Evolutionary conservation across 1,140 invertebrate species (phyloP), one percentile per base, ranked within the genome.

Genomic region (Neodiprion virginianus): DNA sequence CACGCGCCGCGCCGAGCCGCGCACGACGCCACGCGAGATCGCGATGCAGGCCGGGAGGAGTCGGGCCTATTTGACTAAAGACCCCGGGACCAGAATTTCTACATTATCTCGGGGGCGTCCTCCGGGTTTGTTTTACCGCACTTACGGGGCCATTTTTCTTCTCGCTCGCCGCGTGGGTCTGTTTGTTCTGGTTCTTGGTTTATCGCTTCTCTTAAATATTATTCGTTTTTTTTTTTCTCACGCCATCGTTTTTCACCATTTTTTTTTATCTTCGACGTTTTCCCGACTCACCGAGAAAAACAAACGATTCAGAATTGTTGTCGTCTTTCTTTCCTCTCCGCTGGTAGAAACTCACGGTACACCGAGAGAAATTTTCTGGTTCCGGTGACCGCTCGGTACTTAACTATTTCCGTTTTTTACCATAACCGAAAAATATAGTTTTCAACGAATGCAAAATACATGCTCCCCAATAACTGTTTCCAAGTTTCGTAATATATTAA

Each of bases 1-100:
- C 77, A 73, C 77, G 48, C 28, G 48, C 80, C 78, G 78, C 78
- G 79, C 81, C 79, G 78, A 76, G 77, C 73, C 78, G 74, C 76
- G 78, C 74, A 76, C 78, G 28, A 40, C 28, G 28, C 67, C 72
- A 40, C 49, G 69, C 50, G 50, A 66, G 11, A 17, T 61, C 53
- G 53, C 11, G 53, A 5, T 17, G 53, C 53, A 61, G 11, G 4
- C 7, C 53, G 11, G n/a, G 53, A 61, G 53, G 11, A 61, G 53
- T 17, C 11, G n/a, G 53, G n/a, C 11, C 53, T 61, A 61, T 61
- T 61, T 61, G 53, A 61, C 53, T 61, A 61, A 61, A 61, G 53
- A 17, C 53, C n/a, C 53, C 53, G 11, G 11, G 53, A 61, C n/a
- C n/a, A 12, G 11, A 14, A 14, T 61, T 17, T 8, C 53, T 17